Evolutionary conservation across 2,797 vertebrate genomes (phyloP), one percentile per base, ranked within the genome.

Genomic region (Euthynnus affinis): DNA sequence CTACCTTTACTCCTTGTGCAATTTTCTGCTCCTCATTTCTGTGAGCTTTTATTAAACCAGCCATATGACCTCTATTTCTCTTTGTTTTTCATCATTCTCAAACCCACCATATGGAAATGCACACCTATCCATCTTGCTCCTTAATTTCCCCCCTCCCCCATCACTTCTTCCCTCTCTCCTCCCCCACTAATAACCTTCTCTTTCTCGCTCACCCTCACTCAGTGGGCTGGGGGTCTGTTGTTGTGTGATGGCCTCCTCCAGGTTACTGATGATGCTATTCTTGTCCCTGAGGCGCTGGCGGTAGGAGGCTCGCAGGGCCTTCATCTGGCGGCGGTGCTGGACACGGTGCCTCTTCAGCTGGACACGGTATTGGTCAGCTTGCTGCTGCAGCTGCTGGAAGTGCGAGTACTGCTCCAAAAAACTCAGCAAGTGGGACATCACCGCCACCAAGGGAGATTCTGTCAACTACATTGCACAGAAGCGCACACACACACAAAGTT

Each of bases 351-450:
- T 92, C 87, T 92, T 93, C 48, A 96, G 92, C 80, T 95, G 95
- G 57, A 92, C 74, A 2, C 95, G 93, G 83, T 96, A 96, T 86
- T 95, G 94, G 66, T 95, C 92, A 0, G 94, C 95, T 78, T 95
- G 95, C 89, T 95, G 95, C 91, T 97, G 96, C 69, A 97, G 94
- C 83, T 95, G 95, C 92, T 96, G 96, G 87, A 97, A 95, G 86
- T 96, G 96, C 8, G 95, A 92, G 87, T 97, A 96, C 78, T 96
- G 96, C 92, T 97, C 96, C 93, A 96, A 93, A 91, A 96, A 97
- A 85, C 85, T 96, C 87, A 96, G 91, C 79, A 97, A 93, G 87
- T 96, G 96, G 72, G 95, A 95, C 95, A 96, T 96, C 72, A 96
- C 96, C 0, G 94, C 92, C 83, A 96, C 85, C 88, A 97, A 77